Conservation (phyloP, 37 sponge, comb jelly and placozoan species). For the Bolinopsis microptera region DNA sequence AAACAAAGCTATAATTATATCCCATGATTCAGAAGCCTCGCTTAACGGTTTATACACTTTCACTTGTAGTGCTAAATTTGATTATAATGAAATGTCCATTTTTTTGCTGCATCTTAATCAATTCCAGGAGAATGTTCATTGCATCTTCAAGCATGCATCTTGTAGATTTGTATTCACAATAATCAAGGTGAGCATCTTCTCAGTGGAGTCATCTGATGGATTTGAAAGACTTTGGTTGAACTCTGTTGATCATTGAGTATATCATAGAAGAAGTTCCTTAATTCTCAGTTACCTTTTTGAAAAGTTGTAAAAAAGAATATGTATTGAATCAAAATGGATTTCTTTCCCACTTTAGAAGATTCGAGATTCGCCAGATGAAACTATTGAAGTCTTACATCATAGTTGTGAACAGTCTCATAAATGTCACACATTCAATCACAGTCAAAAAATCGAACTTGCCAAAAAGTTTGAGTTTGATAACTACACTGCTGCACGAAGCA, state of each 20-base stretch:
- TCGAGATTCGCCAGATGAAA: not conserved
- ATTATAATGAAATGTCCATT: not conserved
- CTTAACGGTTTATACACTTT: too few species aligned
- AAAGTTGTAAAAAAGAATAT: conserved; percentile 27
- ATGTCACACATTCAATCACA: conserved; percentile 13
- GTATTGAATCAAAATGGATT: conserved; percentile 23
- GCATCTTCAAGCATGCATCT: conserved; percentile 42
- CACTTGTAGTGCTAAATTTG: too few species aligned
- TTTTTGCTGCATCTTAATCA: conserved; percentile 4
- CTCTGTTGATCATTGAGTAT: not conserved
- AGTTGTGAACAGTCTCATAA: conserved; percentile 39
- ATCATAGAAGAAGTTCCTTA: not conserved
- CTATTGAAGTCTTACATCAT: not conserved
- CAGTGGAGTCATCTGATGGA: conserved; percentile 48
- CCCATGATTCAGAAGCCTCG: too few species aligned
- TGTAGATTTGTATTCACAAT: conserved; percentile 19
- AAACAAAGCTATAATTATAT: too few species aligned
- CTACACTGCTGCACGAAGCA: not conserved
- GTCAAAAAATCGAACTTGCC: conserved; percentile 8
- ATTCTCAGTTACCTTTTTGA: not conserved
- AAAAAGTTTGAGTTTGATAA: not conserved
- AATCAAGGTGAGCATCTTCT: conserved; percentile 30
- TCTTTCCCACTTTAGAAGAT: not conserved
- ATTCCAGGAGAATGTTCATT: not conserved
- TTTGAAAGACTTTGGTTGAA: not conserved